Evolutionary conservation across 2,113 vertebrate species (phyloP).

Genomic region (Pholis gunnellus): DNA sequence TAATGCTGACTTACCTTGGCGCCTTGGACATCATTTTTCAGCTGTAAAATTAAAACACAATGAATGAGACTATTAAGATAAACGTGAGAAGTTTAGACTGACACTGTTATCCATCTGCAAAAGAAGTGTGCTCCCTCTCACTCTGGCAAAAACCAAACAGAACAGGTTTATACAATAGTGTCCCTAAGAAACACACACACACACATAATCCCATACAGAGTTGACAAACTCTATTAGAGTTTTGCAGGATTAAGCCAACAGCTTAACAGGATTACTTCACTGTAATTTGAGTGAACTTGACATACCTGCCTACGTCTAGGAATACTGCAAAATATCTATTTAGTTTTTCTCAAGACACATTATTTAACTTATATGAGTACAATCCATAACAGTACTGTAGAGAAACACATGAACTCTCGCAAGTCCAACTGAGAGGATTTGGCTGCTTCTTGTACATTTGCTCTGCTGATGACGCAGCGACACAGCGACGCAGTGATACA

Average conservation of each 20-base stretch:
- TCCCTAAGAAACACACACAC: slow-evolving; percentile 31
- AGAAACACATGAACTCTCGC: background rate
- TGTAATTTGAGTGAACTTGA: slow-evolving; percentile 55
- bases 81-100: background rate
- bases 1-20: slow-evolving; percentile 59
- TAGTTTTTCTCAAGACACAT: background rate
- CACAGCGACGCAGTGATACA: background rate
- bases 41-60: background rate
- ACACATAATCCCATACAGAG: slow-evolving; percentile 58
- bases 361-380: background rate
- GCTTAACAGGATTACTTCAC: slow-evolving; percentile 67
- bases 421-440: background rate
- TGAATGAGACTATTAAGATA: background rate
- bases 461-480: slow-evolving; percentile 17
- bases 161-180: slow-evolving; percentile 7
- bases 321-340: slow-evolving; percentile 1
- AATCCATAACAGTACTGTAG: background rate
- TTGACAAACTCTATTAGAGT: slow-evolving; percentile 74
- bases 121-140: slow-evolving; percentile 4
- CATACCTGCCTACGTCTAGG: background rate
- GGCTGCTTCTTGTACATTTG: background rate
- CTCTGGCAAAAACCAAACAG: background rate
- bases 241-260: slow-evolving; percentile 66
- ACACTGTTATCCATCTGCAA: background rate
- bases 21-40: slow-evolving; percentile 67